Percentiles rank a stretch among this genome's conserved stretches.
Conservation (phyloP, 2,113 vertebrate species). For the Phylloscopus whistleri region DNA sequence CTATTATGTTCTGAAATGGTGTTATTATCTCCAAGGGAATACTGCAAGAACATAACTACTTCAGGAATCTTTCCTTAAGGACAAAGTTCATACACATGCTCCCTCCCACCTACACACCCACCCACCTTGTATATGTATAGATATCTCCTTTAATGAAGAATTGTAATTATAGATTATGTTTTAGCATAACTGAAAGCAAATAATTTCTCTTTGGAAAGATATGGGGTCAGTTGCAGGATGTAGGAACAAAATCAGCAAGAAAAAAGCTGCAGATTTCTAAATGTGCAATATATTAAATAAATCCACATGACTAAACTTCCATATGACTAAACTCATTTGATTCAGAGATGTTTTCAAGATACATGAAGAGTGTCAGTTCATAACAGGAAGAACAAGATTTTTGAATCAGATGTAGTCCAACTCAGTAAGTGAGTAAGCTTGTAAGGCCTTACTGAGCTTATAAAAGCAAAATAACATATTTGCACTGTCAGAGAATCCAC, state of each 20-base stretch:
- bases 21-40: conserved; percentile 11
- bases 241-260: background rate
- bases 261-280: background rate
- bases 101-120: background rate
- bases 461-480: conserved; percentile 5
- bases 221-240: background rate
- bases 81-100: background rate
- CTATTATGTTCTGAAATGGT: conserved; percentile 1
- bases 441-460: background rate
- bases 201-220: background rate
- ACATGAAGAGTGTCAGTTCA: background rate
- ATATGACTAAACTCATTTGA: background rate
- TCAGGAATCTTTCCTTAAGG: conserved; percentile 10
- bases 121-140: background rate
- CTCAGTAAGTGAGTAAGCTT: background rate
- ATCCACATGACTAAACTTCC: background rate
- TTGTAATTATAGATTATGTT: background rate
- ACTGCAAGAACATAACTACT: background rate
- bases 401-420: conserved; percentile 9
- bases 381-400: conserved; percentile 1
- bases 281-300: background rate
- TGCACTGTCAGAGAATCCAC: background rate
- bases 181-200: background rate
- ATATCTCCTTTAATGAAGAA: background rate
- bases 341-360: conserved; percentile 2